These are phyloP conservation scores for Apolygus lucorum DNA, from an alignment of 1,140 invertebrate species.

Conservation along the genomic window DNA sequence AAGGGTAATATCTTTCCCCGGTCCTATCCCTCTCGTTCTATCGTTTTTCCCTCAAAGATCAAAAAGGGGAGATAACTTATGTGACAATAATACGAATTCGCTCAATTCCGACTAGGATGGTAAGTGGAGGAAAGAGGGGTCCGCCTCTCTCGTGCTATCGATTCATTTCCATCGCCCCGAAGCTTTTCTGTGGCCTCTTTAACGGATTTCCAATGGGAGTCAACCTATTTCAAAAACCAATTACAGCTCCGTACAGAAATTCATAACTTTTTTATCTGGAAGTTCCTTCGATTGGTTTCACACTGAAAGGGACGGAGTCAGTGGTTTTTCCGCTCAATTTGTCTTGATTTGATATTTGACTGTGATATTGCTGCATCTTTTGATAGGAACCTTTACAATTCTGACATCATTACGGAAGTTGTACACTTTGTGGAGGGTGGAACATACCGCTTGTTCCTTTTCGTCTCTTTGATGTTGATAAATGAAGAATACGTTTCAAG, in stretches of 20 bases:
- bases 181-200: background rate
- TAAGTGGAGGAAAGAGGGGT: too few relatives aligned
- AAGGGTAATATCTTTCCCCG: background rate
- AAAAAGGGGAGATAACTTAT: slow-evolving; percentile 9
- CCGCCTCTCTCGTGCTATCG: background rate
- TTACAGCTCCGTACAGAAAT: background rate
- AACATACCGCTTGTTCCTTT: too few relatives aligned
- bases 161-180: background rate
- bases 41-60: slow-evolving; percentile 1
- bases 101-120: background rate
- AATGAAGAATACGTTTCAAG: too few relatives aligned
- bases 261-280: background rate
- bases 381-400: too few relatives aligned
- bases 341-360: too few relatives aligned
- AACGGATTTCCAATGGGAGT: background rate
- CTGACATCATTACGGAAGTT: too few relatives aligned
- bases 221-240: background rate
- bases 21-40: background rate
- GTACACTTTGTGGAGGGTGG: too few relatives aligned
- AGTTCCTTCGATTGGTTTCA: too few relatives aligned
- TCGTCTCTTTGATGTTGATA: too few relatives aligned
- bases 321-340: too few relatives aligned
- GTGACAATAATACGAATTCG: slow-evolving; percentile 11
- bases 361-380: too few relatives aligned
- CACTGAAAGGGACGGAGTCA: too few relatives aligned